Percentiles rank a stretch among this genome's conserved stretches.
Evolutionary conservation across 1,140 invertebrate species (phyloP).

Genomic region (Lasioglossum albipes): DNA sequence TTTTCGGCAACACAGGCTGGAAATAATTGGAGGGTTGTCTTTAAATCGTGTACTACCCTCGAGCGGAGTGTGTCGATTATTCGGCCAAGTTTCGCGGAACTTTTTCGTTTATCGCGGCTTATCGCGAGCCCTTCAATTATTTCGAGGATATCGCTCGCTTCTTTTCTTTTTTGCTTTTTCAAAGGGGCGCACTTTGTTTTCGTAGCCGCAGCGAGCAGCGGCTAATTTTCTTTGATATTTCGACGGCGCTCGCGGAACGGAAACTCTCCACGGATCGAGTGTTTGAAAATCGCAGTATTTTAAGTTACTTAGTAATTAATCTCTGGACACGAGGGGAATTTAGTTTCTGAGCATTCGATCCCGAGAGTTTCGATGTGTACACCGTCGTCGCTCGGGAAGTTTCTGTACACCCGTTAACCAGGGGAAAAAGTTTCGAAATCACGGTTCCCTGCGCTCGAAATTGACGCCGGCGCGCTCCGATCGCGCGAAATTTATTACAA

Average conservation of each 20-base stretch:
- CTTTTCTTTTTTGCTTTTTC: too few relatives aligned
- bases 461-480: neutral
- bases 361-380: neutral
- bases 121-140: neutral
- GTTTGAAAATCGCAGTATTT: neutral
- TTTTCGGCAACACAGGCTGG: neutral
- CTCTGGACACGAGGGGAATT: neutral
- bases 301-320: neutral
- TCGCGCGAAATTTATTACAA: neutral
- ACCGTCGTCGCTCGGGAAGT: neutral
- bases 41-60: neutral
- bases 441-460: neutral
- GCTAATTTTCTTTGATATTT: too few relatives aligned
- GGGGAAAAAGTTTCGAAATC: neutral
- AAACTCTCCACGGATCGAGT: neutral
- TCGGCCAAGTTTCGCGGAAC: neutral
- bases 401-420: neutral
- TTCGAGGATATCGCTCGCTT: neutral
- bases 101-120: neutral
- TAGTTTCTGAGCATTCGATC: neutral
- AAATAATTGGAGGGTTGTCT: neutral
- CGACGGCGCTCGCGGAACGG: too few relatives aligned
- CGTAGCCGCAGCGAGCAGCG: too few relatives aligned
- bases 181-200: too few relatives aligned
- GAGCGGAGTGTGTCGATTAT: neutral